Evolutionary conservation across 2,113 vertebrate species (phyloP), one percentile per base, ranked within the genome.

Genomic region (Bufo gargarizans): DNA sequence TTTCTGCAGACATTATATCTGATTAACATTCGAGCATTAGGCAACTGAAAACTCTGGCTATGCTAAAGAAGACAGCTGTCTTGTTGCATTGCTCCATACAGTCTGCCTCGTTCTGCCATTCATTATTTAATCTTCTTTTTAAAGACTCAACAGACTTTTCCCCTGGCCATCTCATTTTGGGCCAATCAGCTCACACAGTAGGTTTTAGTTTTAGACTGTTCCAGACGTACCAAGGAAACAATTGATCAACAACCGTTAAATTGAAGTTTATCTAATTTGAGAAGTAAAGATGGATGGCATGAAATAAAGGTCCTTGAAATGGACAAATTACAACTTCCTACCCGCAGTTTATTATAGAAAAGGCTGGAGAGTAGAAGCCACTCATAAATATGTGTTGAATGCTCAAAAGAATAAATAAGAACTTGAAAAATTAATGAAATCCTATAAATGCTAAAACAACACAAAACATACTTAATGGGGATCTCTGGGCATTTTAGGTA

Each of bases 201-300:
- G 53, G 79, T 83, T 83, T 88, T 83, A 50, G 63, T 47, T 83
- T 83, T 45, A 47, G 74, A 76, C 71, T 77, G 22, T 77, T 76
- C 80, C 72, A 77, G 78, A 16, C 76, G 49, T 83, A 45, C 80
- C 76, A 65, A 77, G 80, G 72, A 88, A 88, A 88, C 87, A 77
- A 88, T 87, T 80, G 86, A 87, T 87, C 86, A 87, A 81, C 61
- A 81, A 87, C 77, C 45, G 77, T 87, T 81, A 81, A 87, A 81
- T 87, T 87, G 86, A 87, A 87, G 86, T 87, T 79, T 87, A 87
- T 81, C 86, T 87, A 87, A 87, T 87, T 87, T 87, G 86, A 79
- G 63, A 59, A 81, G 77, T 71, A 69, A 87, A 81, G 86, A 87
- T 87, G 86, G 86, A 87, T 87, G 13, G 43, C 55, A 79, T 81